phyloP scores from a whole-genome alignment of 2,888 invertebrate species.

The Ypsolopha scabrella region DNA sequence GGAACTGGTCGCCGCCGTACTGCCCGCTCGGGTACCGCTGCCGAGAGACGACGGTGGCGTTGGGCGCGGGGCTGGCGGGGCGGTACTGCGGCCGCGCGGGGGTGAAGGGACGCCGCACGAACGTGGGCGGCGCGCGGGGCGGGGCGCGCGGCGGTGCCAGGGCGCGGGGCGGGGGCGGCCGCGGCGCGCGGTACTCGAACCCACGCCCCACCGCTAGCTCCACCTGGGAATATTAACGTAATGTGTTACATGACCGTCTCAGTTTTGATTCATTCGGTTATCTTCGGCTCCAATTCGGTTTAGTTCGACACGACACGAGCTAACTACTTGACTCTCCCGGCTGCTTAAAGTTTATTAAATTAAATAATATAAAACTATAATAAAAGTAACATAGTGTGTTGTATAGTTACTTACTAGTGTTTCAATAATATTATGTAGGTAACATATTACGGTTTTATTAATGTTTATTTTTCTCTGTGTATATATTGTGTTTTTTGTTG shows the following conservation, averaged over 20 bases:
- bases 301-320: not conserved
- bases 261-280: no score
- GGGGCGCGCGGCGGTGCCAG: conserved; percentile 1
- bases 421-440: no score
- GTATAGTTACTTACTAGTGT: no score
- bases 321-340: not conserved
- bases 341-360: not conserved
- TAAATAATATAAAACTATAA: no score
- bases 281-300: no score
- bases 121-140: conserved; percentile 11
- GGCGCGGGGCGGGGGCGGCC: conserved; percentile 13
- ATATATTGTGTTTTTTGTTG: no score
- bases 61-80: conserved; percentile 18
- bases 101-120: conserved; percentile 19
- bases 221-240: conserved; percentile 32
- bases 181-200: conserved; percentile 45
- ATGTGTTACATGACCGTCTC: no score
- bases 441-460: no score
- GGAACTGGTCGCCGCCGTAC: not conserved
- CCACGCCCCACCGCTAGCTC: conserved; percentile 52
- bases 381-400: no score
- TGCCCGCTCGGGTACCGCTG: conserved; percentile 3
- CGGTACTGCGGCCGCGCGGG: conserved; percentile 10
- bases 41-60: conserved; percentile 14
- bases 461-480: no score